A percentile compares a stretch with the other conserved stretches of the same genome.
phyloP scores from a whole-genome alignment of 2,797 vertebrate genomes.

The Crocidura indochinensis region DNA sequence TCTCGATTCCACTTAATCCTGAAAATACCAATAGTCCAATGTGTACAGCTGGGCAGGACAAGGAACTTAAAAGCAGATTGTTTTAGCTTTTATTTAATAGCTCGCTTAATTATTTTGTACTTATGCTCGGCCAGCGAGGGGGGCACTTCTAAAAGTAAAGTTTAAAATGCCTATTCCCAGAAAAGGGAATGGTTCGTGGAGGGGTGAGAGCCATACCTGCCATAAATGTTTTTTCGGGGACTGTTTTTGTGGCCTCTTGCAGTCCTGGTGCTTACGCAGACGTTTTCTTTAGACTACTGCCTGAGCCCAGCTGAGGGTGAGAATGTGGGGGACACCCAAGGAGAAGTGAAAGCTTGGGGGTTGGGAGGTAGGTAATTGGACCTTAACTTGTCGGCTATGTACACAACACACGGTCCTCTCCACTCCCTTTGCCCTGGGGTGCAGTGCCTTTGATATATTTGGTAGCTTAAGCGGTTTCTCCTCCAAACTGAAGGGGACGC shows the following conservation, averaged over 20 bases:
- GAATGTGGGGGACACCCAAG: slow-evolving; percentile 51
- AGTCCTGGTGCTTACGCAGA: slow-evolving; percentile 75
- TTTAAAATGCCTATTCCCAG: slow-evolving; percentile 68
- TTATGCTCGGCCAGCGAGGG: slow-evolving; percentile 65
- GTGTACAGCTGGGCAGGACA: background rate
- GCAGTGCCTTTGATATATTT: slow-evolving; percentile 84
- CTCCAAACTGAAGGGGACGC: slow-evolving; percentile 72
- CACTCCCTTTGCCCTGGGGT: slow-evolving; percentile 72
- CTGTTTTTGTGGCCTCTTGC: slow-evolving; percentile 73
- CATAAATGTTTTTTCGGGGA: slow-evolving; percentile 75
- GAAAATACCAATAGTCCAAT: slow-evolving; percentile 57
- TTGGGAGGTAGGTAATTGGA: slow-evolving; percentile 62
- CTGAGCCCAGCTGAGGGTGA: slow-evolving; percentile 73
- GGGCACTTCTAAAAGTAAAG: slow-evolving; percentile 82
- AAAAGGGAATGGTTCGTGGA: slow-evolving; percentile 66
- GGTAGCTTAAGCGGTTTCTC: slow-evolving; percentile 88
- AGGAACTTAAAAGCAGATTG: background rate
- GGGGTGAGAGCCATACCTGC: slow-evolving; percentile 62
- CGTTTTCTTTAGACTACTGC: slow-evolving; percentile 72
- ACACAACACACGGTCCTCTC: slow-evolving; percentile 84
- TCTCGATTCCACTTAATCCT: slow-evolving; percentile 47
- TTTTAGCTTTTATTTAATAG: background rate
- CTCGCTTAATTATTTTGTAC: slow-evolving; percentile 50
- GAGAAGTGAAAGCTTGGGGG: slow-evolving; percentile 69
- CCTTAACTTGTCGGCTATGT: slow-evolving; percentile 80